Percentiles rank a stretch among this genome's conserved stretches.
phyloP scores from a whole-genome alignment of 35 echinoderm and acorn worm genomes.

The Hemicentrotus pulcherrimus region DNA sequence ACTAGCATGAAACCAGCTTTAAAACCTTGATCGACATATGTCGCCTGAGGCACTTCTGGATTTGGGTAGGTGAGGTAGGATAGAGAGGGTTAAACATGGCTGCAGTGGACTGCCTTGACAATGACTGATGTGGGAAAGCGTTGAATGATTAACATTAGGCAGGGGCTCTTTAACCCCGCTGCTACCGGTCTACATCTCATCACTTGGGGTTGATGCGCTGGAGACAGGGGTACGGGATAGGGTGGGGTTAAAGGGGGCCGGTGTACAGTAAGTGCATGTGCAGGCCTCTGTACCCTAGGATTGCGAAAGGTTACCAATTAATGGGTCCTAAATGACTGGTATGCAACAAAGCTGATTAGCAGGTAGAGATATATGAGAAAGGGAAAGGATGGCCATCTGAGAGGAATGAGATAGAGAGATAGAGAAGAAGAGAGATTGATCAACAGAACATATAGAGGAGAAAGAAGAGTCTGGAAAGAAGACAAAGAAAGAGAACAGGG shows the following conservation, averaged over 20 bases:
- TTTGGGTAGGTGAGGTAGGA: not conserved
- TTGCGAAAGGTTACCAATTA: not conserved
- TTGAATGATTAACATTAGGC: conserved; percentile 19
- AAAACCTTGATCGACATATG: not conserved
- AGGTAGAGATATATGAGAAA: not conserved
- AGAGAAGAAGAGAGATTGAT: not conserved
- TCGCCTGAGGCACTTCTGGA: not conserved
- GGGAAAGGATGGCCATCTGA: not conserved
- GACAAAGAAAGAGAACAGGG: not conserved
- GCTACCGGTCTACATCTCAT: not conserved
- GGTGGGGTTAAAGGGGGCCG: not conserved
- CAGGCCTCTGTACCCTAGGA: not conserved
- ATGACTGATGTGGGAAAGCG: not conserved
- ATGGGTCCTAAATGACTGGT: not conserved
- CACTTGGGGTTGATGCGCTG: not conserved
- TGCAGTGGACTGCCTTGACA: not conserved
- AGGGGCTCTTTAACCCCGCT: not conserved
- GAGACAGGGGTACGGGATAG: not conserved
- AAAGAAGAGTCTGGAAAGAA: not conserved
- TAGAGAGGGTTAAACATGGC: not conserved
- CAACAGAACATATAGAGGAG: not conserved
- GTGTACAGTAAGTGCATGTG: not conserved
- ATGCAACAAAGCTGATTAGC: not conserved
- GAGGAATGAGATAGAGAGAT: not conserved
- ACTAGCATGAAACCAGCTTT: not conserved